Evolutionary conservation across 2,888 invertebrate genomes (phyloP).

Genomic region (Macrostomum cliftonense): DNA sequence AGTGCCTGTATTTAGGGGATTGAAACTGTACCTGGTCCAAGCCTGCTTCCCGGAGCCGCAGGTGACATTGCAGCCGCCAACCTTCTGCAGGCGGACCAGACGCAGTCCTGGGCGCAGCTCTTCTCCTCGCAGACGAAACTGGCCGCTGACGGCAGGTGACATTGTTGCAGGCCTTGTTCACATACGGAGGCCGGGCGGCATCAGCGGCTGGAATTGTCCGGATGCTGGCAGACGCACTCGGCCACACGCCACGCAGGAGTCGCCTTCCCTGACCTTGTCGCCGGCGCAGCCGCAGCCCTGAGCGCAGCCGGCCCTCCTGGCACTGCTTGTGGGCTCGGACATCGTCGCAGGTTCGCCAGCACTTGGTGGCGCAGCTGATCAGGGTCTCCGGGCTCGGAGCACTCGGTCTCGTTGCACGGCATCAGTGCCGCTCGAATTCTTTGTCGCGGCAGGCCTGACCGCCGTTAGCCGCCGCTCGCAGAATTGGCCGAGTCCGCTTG

Average conservation of each 20-base stretch:
- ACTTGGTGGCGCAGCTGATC: slow-evolving; percentile 2
- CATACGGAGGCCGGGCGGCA: not conserved
- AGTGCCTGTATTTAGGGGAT: too few species aligned
- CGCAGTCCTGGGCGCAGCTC: slow-evolving; percentile 3
- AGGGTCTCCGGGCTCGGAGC: slow-evolving; percentile 4
- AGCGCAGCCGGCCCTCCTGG: slow-evolving; percentile 2
- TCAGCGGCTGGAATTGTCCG: too few species aligned
- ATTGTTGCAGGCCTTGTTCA: slow-evolving; percentile 9
- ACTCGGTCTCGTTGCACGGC: not conserved
- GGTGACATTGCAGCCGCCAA: slow-evolving; percentile 4
- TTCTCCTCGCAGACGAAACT: slow-evolving; percentile 3
- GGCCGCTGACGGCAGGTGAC: slow-evolving; percentile 5
- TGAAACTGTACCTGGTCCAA: not conserved
- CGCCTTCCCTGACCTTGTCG: slow-evolving; percentile 2
- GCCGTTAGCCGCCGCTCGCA: too few species aligned
- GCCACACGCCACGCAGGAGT: slow-evolving; percentile 3
- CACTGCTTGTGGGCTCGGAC: not conserved
- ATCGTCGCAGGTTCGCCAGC: slow-evolving; percentile 1
- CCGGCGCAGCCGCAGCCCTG: slow-evolving; percentile 7
- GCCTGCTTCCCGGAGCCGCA: slow-evolving; percentile 4
- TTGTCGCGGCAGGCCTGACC: too few species aligned
- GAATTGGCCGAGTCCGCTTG: too few species aligned
- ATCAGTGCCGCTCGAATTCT: too few species aligned
- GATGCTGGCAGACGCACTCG: not conserved
- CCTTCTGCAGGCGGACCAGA: slow-evolving; percentile 3